phyloP scores from a whole-genome alignment of 2,797 vertebrate species.

The Luscinia megarhynchos region DNA sequence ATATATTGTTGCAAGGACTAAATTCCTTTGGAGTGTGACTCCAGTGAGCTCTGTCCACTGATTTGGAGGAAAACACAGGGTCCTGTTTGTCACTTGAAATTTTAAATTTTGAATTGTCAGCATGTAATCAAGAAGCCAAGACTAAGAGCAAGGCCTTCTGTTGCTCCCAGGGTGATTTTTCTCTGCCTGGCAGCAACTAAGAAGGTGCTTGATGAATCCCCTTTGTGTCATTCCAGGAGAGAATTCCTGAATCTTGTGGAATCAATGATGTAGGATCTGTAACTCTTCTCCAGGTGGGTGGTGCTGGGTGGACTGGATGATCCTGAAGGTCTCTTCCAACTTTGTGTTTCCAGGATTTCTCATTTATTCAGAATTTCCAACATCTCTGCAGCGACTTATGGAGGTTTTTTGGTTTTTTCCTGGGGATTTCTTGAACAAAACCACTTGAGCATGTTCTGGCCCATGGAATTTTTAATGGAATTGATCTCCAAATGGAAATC shows the following conservation, averaged over 20 bases:
- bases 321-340: not conserved
- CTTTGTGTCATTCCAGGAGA: not conserved
- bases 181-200: not conserved
- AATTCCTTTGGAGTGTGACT: not conserved
- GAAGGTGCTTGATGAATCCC: not conserved
- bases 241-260: constrained; percentile 21
- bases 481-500: not conserved
- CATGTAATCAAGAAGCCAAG: not conserved
- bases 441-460: not conserved
- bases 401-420: not conserved
- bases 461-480: not conserved
- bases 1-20: not conserved
- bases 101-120: not conserved
- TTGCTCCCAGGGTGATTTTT: not conserved
- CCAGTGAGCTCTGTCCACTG: not conserved
- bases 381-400: not conserved
- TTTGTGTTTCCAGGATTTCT: not conserved
- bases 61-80: not conserved
- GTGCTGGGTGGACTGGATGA: not conserved
- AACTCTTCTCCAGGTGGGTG: not conserved
- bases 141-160: not conserved
- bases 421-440: not conserved
- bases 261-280: not conserved
- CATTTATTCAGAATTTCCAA: not conserved
- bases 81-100: not conserved